These are phyloP conservation scores for Cinara cedri DNA, from an alignment of 2,888 invertebrate species.

Conservation along the genomic window DNA sequence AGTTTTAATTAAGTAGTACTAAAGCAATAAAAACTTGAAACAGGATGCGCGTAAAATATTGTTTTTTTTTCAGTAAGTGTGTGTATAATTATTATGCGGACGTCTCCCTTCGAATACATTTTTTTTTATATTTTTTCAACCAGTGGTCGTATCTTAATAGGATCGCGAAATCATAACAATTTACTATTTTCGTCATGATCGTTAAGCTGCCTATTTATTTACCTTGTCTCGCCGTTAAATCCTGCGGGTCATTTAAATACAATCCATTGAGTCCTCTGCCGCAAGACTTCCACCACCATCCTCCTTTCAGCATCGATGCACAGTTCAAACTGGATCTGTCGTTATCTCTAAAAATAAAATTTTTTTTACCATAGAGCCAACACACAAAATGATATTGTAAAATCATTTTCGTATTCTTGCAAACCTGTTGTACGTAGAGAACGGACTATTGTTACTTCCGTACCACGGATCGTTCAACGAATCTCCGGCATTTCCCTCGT, in stretches of 20 bases:
- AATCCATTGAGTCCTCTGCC: constrained; percentile 88
- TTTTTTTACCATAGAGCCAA: no score
- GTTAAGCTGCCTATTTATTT: constrained; percentile 57
- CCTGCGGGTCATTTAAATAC: constrained; percentile 87
- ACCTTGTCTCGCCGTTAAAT: constrained; percentile 89
- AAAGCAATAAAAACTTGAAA: constrained; percentile 5
- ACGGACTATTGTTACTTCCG: constrained; percentile 90
- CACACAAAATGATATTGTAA: no score
- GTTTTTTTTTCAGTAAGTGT: not conserved
- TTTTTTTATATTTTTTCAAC: no score
- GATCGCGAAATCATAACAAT: no score
- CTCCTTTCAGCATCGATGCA: constrained; percentile 91
- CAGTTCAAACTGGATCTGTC: constrained; percentile 89
- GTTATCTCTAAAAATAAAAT: constrained; percentile 72
- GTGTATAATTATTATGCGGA: not conserved
- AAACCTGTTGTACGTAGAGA: constrained; percentile 89
- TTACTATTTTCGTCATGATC: not conserved
- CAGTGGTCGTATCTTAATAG: not conserved
- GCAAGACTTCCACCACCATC: constrained; percentile 96
- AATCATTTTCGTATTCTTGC: constrained; percentile 45
- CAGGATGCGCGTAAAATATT: not conserved
- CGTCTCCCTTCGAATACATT: no score
- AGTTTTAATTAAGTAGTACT: not conserved
- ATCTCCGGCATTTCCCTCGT: constrained; percentile 89
- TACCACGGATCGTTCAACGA: constrained; percentile 93